A percentile compares a stretch with the other conserved stretches of the same genome.
These are phyloP conservation scores for Myotis davidii DNA, from an alignment of 2,113 vertebrate species.

Conservation along the genomic window DNA sequence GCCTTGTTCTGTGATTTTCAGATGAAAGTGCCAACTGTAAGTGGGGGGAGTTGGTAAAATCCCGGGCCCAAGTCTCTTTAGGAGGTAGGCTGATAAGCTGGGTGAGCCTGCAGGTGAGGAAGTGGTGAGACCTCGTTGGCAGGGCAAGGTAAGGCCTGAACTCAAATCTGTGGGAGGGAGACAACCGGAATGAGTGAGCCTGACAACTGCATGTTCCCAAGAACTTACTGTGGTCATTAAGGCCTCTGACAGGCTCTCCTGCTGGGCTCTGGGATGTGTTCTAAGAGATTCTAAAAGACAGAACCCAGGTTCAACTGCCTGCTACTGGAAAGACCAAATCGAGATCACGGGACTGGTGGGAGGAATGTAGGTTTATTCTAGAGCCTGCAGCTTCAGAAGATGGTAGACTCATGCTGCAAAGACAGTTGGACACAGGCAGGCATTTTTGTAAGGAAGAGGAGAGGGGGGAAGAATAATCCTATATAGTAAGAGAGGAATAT, in stretches of 20 bases:
- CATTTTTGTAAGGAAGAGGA: neutral
- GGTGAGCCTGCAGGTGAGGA: too few species aligned
- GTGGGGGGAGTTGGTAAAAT: too few species aligned
- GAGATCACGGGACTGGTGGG: too few species aligned
- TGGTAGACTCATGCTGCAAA: neutral
- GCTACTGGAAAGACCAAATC: too few species aligned
- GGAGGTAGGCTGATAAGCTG: neutral
- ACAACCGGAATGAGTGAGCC: too few species aligned
- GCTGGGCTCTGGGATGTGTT: neutral
- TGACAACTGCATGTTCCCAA: neutral
- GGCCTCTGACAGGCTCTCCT: neutral
- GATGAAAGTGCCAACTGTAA: too few species aligned
- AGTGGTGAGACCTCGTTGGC: fast-evolving
- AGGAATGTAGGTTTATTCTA: neutral
- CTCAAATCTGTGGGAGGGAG: neutral
- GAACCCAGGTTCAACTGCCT: neutral
- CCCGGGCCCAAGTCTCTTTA: fast-evolving
- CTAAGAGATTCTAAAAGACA: neutral
- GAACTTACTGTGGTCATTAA: neutral
- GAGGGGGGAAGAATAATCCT: neutral
- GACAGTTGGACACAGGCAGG: neutral
- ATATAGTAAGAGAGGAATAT: too few species aligned
- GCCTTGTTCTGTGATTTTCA: too few species aligned
- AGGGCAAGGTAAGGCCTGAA: neutral
- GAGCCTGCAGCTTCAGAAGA: neutral